Evolutionary conservation across 2,113 vertebrate genomes (phyloP).

Genomic region (Poecile atricapillus): DNA sequence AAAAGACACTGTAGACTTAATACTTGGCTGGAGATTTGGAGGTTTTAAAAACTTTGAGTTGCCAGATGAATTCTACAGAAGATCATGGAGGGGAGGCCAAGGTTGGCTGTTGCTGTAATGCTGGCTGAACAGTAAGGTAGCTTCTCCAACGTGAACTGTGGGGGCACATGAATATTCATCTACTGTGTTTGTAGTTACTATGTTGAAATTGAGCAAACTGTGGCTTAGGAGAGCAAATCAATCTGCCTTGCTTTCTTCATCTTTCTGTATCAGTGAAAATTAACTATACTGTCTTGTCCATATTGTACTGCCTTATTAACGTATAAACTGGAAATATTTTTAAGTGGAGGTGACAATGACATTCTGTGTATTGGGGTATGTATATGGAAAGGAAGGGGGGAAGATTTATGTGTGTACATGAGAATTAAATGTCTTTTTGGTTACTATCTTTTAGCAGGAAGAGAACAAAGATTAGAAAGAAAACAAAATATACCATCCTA

Average conservation of each 20-base stretch:
- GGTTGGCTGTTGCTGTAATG: background rate
- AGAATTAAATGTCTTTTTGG: background rate
- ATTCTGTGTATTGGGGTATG: background rate
- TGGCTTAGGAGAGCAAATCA: background rate
- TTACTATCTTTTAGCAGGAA: constrained; percentile 69
- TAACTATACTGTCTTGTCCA: background rate
- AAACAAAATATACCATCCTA: constrained; percentile 88
- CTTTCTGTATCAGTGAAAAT: background rate
- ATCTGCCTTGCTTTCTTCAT: background rate
- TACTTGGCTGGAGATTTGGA: background rate
- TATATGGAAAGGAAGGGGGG: background rate
- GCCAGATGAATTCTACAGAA: background rate
- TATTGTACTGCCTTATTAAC: background rate
- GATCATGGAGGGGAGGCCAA: background rate
- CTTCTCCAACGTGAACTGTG: background rate
- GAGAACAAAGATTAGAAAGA: constrained; percentile 84
- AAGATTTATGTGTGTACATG: background rate
- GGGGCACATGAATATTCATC: background rate
- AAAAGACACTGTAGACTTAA: background rate
- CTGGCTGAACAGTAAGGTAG: background rate
- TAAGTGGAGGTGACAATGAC: background rate
- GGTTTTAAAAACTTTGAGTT: background rate
- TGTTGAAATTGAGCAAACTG: background rate
- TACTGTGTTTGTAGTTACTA: background rate
- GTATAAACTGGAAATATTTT: background rate